A percentile compares a stretch with the other conserved stretches of the same genome.
phyloP scores from a whole-genome alignment of 1,140 invertebrate genomes.

The Drosophila saltans region DNA sequence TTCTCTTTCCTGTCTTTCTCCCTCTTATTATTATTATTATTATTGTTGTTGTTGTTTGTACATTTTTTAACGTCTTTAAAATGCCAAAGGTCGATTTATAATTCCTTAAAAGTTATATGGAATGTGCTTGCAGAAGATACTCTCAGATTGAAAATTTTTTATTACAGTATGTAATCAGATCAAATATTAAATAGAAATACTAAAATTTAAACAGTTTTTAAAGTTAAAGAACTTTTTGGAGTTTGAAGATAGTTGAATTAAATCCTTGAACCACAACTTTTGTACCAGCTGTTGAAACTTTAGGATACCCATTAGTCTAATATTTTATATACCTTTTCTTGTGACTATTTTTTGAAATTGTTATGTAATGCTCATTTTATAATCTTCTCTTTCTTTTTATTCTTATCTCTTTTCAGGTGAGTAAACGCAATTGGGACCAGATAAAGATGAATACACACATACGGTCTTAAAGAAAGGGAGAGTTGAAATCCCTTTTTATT shows the following conservation, averaged over 20 bases:
- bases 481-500: background rate
- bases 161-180: background rate
- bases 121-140: background rate
- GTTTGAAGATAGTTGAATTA: no score
- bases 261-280: no score
- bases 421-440: constrained; percentile 64
- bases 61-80: constrained; percentile 1
- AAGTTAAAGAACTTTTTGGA: no score
- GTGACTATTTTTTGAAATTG: background rate
- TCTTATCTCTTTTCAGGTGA: constrained; percentile 62
- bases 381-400: constrained; percentile 30
- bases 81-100: background rate
- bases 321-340: constrained; percentile 19
- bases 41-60: background rate
- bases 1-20: background rate
- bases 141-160: background rate
- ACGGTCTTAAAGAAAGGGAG: constrained; percentile 2
- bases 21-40: constrained; percentile 2
- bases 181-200: background rate
- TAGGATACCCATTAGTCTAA: background rate
- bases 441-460: constrained; percentile 9
- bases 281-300: background rate
- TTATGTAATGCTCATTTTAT: background rate
- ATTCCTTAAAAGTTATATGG: background rate
- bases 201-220: no score